phyloP scores from a whole-genome alignment of 2,888 invertebrate genomes.

The Diplolepis rosae region DNA sequence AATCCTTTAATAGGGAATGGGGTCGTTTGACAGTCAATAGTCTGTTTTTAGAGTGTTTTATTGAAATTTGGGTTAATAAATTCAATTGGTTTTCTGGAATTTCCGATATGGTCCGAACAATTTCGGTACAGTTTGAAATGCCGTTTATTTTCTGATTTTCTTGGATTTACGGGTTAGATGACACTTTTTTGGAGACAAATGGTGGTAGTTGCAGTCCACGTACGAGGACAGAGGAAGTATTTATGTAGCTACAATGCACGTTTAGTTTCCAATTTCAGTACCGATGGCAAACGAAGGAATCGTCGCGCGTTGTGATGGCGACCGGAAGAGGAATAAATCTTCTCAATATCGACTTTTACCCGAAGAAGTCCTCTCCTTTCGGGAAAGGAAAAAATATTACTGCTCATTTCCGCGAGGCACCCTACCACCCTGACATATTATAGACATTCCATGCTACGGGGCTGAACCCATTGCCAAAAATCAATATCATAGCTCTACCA shows the following conservation, averaged over 20 bases:
- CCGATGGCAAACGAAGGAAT: slow-evolving; percentile 44
- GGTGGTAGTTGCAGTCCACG: background rate
- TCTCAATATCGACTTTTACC: slow-evolving; percentile 28
- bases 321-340: slow-evolving; percentile 28
- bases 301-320: slow-evolving; percentile 5
- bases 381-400: slow-evolving; percentile 29
- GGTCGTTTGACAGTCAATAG: too few species aligned
- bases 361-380: slow-evolving; percentile 4
- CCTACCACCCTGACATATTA: slow-evolving; percentile 24
- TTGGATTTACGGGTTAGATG: too few species aligned
- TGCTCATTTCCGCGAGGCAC: slow-evolving; percentile 29
- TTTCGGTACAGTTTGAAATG: too few species aligned
- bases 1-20: too few species aligned
- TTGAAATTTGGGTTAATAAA: too few species aligned
- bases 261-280: slow-evolving; percentile 47
- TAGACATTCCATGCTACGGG: slow-evolving; percentile 12
- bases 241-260: slow-evolving; percentile 42
- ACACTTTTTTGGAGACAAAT: background rate
- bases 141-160: too few species aligned
- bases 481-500: background rate
- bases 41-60: too few species aligned
- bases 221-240: slow-evolving; percentile 39
- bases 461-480: slow-evolving; percentile 20
- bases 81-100: too few species aligned
- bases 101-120: too few species aligned